A percentile compares a stretch with the other conserved stretches of the same genome.
Conservation (phyloP, 2,113 vertebrate species). For the Hydropotes inermis region DNA sequence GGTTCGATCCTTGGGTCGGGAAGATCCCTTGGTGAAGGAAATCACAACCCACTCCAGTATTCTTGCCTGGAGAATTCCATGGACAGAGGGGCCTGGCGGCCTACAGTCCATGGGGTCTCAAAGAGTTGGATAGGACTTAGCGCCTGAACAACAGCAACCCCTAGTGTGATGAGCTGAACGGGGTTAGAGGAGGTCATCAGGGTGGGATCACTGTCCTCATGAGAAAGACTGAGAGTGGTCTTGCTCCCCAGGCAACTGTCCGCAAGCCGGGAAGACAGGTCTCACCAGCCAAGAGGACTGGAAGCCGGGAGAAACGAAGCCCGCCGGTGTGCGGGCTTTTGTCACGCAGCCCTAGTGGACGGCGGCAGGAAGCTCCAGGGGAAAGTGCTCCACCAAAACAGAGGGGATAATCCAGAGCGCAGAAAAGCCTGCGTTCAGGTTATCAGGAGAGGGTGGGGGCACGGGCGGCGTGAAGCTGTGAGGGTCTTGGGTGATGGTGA, state of each 20-base stretch:
- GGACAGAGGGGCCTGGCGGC: neutral
- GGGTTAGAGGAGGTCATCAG: neutral
- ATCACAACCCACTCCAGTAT: neutral
- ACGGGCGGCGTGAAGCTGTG: rapidly evolving
- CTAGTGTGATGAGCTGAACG: neutral
- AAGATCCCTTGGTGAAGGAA: neutral
- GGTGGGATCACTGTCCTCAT: neutral
- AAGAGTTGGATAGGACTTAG: rapidly evolving
- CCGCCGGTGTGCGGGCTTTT: rapidly evolving
- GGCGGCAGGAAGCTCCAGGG: neutral
- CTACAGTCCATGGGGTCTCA: neutral
- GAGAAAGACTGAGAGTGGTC: neutral
- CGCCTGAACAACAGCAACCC: neutral
- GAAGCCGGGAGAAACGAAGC: neutral
- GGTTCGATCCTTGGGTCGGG: neutral
- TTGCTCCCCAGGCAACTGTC: neutral
- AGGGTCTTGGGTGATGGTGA: neutral
- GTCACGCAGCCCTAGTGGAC: neutral
- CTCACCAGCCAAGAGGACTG: neutral
- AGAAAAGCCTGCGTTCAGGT: neutral
- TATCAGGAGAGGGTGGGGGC: neutral
- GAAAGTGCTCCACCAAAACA: neutral
- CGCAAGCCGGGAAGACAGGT: neutral
- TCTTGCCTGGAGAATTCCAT: neutral
- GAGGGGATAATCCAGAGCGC: neutral